Evolutionary conservation across 1,140 invertebrate species (phyloP).

Genomic region (Acromyrmex charruanus): DNA sequence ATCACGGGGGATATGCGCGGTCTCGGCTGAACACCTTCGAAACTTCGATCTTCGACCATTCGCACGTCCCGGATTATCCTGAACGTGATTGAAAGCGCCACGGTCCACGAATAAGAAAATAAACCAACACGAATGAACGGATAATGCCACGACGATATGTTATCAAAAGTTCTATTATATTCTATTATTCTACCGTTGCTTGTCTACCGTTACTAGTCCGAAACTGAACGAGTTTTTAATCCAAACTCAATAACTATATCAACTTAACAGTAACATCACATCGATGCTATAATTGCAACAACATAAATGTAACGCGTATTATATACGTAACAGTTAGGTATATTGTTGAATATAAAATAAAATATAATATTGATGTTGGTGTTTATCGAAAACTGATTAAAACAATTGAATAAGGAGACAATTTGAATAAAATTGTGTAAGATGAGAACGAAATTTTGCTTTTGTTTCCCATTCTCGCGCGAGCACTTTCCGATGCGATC

Average conservation of each 20-base stretch:
- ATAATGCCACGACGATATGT: not conserved
- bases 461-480: not conserved
- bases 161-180: not conserved
- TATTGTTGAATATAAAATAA: too few species aligned
- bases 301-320: too few species aligned
- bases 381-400: not conserved
- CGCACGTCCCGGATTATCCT: slow-evolving; percentile 26
- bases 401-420: not conserved
- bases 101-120: not conserved
- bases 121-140: not conserved
- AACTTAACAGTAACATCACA: too few species aligned
- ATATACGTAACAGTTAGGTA: too few species aligned
- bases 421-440: not conserved
- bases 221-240: not conserved
- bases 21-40: slow-evolving; percentile 53
- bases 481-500: not conserved
- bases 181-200: not conserved
- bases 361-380: too few species aligned
- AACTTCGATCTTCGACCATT: slow-evolving; percentile 62
- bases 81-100: not conserved
- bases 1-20: slow-evolving; percentile 19
- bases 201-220: not conserved
- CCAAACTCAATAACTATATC: too few species aligned
- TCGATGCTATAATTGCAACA: too few species aligned
- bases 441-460: not conserved